phyloP scores from a whole-genome alignment of 2,113 vertebrate genomes.

The Cryptomyrus ogoouensis region DNA sequence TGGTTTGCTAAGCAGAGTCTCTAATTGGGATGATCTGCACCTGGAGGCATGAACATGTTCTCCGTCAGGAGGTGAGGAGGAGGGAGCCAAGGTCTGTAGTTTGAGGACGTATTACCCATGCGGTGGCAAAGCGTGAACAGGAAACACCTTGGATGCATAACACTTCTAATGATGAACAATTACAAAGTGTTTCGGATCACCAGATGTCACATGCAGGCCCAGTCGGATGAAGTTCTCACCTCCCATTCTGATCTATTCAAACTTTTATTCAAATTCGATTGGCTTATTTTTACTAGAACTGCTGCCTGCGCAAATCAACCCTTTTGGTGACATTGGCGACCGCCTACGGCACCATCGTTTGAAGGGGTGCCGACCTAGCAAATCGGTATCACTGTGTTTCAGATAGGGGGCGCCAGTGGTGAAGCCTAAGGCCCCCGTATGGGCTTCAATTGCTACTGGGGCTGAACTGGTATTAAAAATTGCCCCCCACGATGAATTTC shows the following conservation, averaged over 20 bases:
- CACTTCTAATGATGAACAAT: constrained; percentile 39
- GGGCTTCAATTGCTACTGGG: background rate
- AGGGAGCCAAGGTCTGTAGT: constrained; percentile 39
- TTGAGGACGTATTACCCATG: constrained; percentile 51
- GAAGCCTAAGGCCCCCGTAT: background rate
- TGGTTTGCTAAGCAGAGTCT: background rate
- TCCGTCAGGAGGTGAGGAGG: constrained; percentile 40
- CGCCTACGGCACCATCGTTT: background rate
- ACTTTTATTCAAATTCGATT: background rate
- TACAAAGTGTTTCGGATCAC: background rate
- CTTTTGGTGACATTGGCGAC: background rate
- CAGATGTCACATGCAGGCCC: background rate
- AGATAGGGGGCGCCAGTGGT: background rate
- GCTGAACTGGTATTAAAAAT: background rate
- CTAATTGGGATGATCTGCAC: constrained; percentile 26
- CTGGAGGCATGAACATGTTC: constrained; percentile 33
- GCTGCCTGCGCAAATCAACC: background rate
- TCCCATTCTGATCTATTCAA: background rate
- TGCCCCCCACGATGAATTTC: background rate
- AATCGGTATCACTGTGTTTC: background rate
- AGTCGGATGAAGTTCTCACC: background rate
- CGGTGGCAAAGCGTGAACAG: constrained; percentile 43
- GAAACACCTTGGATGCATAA: constrained; percentile 49
- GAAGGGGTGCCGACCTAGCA: background rate
- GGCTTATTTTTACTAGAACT: background rate